Conservation (phyloP, 2,113 vertebrate species). For the Crotalus helleri region DNA sequence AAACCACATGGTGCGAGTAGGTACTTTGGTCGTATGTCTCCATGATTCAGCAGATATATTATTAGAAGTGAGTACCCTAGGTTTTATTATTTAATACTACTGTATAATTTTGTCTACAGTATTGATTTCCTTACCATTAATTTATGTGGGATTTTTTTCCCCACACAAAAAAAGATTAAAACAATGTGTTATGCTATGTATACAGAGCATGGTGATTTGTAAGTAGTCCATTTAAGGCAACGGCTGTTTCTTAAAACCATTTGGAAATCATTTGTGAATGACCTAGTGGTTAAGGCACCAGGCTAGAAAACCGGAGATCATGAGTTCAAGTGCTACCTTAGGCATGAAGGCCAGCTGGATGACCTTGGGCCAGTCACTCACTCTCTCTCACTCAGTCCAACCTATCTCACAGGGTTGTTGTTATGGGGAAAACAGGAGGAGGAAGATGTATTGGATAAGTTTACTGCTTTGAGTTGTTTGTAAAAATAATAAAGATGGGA, state of each 20-base stretch:
- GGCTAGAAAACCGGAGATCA: neutral
- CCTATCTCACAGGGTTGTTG: neutral
- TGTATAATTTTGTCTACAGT: neutral
- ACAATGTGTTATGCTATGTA: neutral
- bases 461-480: neutral
- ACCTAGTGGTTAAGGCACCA: neutral
- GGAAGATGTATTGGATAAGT: neutral
- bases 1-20: conserved; percentile 93
- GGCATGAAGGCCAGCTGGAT: neutral
- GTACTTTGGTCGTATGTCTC: conserved; percentile 86
- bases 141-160: neutral
- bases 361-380: neutral
- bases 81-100: neutral
- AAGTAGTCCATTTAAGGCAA: neutral
- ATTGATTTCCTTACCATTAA: neutral
- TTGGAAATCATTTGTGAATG: neutral
- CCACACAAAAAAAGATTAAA: neutral
- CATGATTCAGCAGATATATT: conserved; percentile 91
- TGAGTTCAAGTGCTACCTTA: neutral
- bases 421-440: neutral
- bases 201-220: neutral
- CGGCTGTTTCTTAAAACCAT: neutral
- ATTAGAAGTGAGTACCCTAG: conserved; percentile 78
- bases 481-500: neutral
- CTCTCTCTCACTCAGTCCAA: neutral